phyloP scores from a whole-genome alignment of 2,113 vertebrate genomes.

The Neogale vison region DNA sequence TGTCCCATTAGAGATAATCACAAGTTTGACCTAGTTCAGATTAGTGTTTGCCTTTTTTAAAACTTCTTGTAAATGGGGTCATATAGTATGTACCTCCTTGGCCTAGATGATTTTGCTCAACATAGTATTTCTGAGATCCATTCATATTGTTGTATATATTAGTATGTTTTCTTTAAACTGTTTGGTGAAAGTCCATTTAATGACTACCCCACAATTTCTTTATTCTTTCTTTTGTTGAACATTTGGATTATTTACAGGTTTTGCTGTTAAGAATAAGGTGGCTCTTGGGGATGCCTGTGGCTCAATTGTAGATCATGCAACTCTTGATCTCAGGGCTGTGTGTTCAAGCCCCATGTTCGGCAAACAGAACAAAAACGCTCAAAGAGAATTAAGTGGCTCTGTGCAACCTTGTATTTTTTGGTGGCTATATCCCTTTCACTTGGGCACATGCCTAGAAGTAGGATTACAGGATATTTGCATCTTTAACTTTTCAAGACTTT shows the following conservation, averaged over 20 bases:
- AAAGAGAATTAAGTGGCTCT: background rate
- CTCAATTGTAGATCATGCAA: background rate
- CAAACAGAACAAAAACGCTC: background rate
- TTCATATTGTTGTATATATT: background rate
- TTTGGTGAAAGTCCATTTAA: background rate
- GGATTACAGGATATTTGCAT: background rate
- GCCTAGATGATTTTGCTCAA: slow-evolving; percentile 42
- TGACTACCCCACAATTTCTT: background rate
- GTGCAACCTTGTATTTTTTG: background rate
- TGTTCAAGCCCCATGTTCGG: background rate
- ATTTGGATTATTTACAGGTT: slow-evolving; percentile 33
- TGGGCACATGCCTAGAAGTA: background rate
- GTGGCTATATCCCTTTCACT: background rate
- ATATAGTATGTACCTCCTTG: background rate
- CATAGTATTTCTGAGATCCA: slow-evolving; percentile 33
- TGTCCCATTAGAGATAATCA: background rate
- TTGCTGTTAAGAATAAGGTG: slow-evolving; percentile 38
- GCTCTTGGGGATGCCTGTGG: background rate
- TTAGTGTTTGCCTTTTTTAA: slow-evolving; percentile 19
- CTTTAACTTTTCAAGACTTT: slow-evolving; percentile 48
- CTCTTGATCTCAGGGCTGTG: background rate
- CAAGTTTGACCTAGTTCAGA: slow-evolving; percentile 26
- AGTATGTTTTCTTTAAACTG: slow-evolving; percentile 35
- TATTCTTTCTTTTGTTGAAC: background rate
- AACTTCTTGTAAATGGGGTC: background rate